Conservation (phyloP, 2,797 vertebrate species). For the Alexandromys oeconomus region DNA sequence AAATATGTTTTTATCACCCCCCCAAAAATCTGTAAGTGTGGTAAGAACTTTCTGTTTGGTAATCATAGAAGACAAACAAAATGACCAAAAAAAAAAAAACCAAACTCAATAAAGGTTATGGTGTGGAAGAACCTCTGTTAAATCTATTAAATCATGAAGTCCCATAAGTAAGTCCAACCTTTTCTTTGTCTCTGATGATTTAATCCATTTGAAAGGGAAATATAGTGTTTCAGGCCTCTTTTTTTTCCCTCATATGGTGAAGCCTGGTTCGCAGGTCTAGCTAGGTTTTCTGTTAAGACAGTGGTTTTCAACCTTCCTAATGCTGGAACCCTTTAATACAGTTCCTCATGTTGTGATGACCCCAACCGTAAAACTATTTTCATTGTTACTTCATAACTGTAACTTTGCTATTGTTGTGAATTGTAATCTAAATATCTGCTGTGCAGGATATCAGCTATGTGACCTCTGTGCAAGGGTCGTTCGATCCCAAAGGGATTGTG, state of each 20-base stretch:
- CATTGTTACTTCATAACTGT: neutral
- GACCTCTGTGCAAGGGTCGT: neutral
- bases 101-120: constrained; percentile 22
- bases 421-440: neutral
- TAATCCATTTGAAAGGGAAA: constrained; percentile 29
- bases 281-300: neutral
- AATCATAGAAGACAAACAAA: neutral
- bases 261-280: neutral
- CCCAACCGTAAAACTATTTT: no score
- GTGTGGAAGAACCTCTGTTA: constrained; percentile 7
- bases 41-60: constrained; percentile 29
- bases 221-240: neutral
- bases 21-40: neutral
- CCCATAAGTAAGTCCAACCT: constrained; percentile 7
- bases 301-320: neutral
- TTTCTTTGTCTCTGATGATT: constrained; percentile 36
- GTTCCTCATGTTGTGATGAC: no score
- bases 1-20: neutral
- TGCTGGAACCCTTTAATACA: no score
- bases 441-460: neutral
- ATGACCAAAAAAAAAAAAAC: constrained; percentile 39
- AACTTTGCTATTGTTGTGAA: neutral
- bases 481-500: neutral
- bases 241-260: constrained; percentile 44
- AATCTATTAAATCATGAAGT: constrained; percentile 42